Evolutionary conservation across 2,888 invertebrate species (phyloP), one percentile per base, ranked within the genome.

Genomic region (Lithosia quadra): DNA sequence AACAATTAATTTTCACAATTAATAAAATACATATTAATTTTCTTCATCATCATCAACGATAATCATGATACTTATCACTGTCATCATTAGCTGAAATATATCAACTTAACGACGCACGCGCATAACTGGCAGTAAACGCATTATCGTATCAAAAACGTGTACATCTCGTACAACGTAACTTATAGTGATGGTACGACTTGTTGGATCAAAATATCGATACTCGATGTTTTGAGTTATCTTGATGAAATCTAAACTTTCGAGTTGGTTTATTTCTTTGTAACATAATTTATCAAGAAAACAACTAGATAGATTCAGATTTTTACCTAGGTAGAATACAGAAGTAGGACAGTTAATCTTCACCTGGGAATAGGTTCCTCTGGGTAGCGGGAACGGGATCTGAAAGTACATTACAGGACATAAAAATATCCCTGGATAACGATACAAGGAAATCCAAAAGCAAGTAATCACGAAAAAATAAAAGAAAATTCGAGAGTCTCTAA

Each of bases 141-240:
- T 83, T 81, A 84, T 76, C 79, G 67, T 66, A 74, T 75, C 75
- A 87, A 87, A 84, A 87, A 86, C 85, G 80, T 86, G 84, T 81
- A 74, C 76, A 84, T 86, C 83, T 84, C 72, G 67, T 63, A 72
- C 68, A 22, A 85, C 79, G 83, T 82, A 86, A 84, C 73, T 36
- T 11, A 0, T 83, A 86, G 84, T 74, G 84, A 74, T 74, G 83
- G 57, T 61, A 15, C 53, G 22, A 18, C 1, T 21, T 63, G 11
- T 53, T 57, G n/a, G 1, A 9, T 2, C 22, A 33, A 65, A 33
- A 33, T 69, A 59, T 69, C 66, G 69, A 69, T 63, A 58, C 7
- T 68, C 11, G 4, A 58, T n/a, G n/a, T n/a, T 13, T 8, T n/a
- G 0, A 34, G 2, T n/a, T 11, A 0, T n/a, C 28, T 0, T 0